Evolutionary conservation across 2,888 invertebrate genomes (phyloP), one percentile per base, ranked within the genome.

Genomic region (Dasysyrphus albostriatus): DNA sequence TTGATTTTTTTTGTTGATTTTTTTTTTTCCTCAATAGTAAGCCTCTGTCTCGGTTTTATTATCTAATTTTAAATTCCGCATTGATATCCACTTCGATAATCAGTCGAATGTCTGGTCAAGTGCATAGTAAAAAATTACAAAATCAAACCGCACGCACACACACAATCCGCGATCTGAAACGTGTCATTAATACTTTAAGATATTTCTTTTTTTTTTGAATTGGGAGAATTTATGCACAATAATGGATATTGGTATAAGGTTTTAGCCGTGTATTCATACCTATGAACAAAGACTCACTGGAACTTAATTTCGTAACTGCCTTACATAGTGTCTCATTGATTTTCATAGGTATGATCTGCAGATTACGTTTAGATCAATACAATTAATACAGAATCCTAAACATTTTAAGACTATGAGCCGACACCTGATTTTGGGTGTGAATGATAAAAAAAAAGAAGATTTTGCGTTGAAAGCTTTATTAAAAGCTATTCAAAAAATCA

Each of bases 41-140:
- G 54, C 44, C 59, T 39, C 39, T 44, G 75, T 81, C 72, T 77
- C 42, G 39, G 32, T 51, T 75, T 73, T 77, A 74, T 85, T 85
- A 85, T 77, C 85, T 85, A 85, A 85, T 85, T 85, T 77, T 78
- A 32, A 82, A 82, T 85, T 85, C 85, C 85, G 85, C 85, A 85
- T 85, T 77, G 73, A 74, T 69, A 85, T 77, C 73, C 51, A 58
- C 69, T 69, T 49, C 14, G n/a, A 47, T 24, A 24, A 51, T 67
- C 5, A 16, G 16, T 29, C 24, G 76, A 65, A 58, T 59, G 81
- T 72, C 81, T 81, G 85, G 82, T 85, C 85, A 85, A 85, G 85
- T 85, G 85, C 85, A 85, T 47, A 70, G 37, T 42, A 12, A 56
- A n/a, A 78, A 65, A 59, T 69, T 69, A 81, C 39, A 65, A 56